Base-by-base conservation (phyloP, 1,140 invertebrate species). In the Dendrolimus kikuchii region DNA sequence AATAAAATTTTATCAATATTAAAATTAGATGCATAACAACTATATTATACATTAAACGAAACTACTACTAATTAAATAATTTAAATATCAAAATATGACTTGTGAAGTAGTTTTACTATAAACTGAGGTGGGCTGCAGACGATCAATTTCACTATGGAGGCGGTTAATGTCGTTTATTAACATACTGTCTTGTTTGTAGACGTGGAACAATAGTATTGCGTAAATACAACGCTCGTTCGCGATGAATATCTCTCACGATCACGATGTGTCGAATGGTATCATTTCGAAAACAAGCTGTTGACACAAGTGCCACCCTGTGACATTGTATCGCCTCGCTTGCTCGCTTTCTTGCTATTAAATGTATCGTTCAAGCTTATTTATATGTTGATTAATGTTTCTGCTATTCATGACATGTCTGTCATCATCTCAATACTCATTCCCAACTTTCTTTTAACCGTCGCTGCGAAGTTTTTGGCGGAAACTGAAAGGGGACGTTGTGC, bases 241-340 rank as follows among this genome's bases (percentile, higher is more conserved):
- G 23, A 23, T 23, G 23, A 23, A 10, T 45, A 45, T 10, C 77
- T 75, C 71, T 74, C 77, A 81, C 78, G 76, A 63, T 58, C 57
- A 63, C 66, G 60, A 69, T 68, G 51, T 40, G 59, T 73, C 41
- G 67, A 73, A 65, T 64, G 55, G 66, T 74, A 66, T 70, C 55
- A 64, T 65, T 75, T 77, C 68, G 68, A 81, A 77, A 81, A 84
- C 77, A 82, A 66, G 56, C 58, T 82, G 73, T 85, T 81, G 76
- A 76, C 68, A 76, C 81, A 85, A 85, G 71, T 85, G 81, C 53
- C 57, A 57, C 46, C 42, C 42, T 49, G 44, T 66, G 60, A 66
- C 64, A 60, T 62, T 68, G 59, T 59, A 45, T 41, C 57, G 51
- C 41, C 36, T 45, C 49, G 47, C 42, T 57, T 41, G 8, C 40